Evolutionary conservation across 2,797 vertebrate genomes (phyloP), one percentile per base, ranked within the genome.

Genomic region (Vespertilio murinus): DNA sequence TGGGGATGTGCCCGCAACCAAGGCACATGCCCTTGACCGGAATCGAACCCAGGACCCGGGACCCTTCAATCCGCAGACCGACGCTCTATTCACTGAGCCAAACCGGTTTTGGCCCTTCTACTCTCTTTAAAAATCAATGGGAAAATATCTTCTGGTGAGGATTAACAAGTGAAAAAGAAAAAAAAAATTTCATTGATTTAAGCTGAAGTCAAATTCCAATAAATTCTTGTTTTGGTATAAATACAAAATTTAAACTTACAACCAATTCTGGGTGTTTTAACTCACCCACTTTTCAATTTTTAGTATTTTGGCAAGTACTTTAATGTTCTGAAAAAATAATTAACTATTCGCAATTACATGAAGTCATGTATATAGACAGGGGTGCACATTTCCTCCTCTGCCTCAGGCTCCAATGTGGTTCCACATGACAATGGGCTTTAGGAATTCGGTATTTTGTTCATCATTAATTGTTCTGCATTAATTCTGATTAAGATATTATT

Each of bases 171-270:
- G 56, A 59, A 64, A 64, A 64, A 61, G 13, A 61, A 6, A 14
- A 73, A 80, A 56, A 67, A 67, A 8, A 8, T 54, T 54, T 94
- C 23, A 59, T 78, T 59, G 64, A 87, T 33, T 64, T 91, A 90
- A 92, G 25, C 23, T 88, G 14, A 90, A 95, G 28, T 89, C 77
- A 94, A 96, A 94, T 12, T 67, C 87, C 49, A 78, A 89, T 38
- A 90, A 59, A 88, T 93, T 25, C 56, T 59, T 93, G 25, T 69
- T 73, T 95, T 45, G 45, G 20, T 61, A 75, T 83, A 92, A 47
- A 92, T 64, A 81, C 90, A 92, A 78, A 94, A 59, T 59, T 59
- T 25, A 89, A 89, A 92, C 42, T 82, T 86, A 33, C 90, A 96
- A 82, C 54, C 6, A 82, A 59, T 59, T 59, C 56, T 77, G 16